Evolutionary conservation across 2,113 vertebrate genomes (phyloP).

Genomic region (Neogale vison): DNA sequence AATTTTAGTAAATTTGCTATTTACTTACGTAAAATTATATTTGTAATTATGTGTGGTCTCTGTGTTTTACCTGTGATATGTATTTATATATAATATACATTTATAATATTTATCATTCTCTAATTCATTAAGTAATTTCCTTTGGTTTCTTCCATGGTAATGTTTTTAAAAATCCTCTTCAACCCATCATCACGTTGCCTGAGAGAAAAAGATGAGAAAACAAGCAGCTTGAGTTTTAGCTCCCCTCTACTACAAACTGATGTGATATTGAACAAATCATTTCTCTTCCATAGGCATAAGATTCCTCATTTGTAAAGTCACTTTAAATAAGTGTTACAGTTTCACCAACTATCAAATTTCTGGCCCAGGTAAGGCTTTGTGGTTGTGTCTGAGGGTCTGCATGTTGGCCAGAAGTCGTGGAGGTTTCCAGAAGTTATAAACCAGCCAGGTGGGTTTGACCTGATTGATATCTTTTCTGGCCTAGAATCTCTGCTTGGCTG

Average conservation of each 20-base stretch:
- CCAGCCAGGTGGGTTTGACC: not conserved
- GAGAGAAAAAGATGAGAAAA: not conserved
- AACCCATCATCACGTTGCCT: not conserved
- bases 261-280: not conserved
- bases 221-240: not conserved
- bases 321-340: not conserved
- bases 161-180: not conserved
- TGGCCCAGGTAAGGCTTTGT: not conserved
- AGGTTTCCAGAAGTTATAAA: not conserved
- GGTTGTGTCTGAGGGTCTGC: not conserved
- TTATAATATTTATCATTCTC: not conserved
- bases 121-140: not conserved
- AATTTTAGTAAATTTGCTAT: not conserved
- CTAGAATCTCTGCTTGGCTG: not conserved
- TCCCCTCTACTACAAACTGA: not conserved
- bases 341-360: not conserved
- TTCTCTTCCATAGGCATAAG: not conserved
- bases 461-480: not conserved
- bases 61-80: not conserved
- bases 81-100: not conserved
- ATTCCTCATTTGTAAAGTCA: not conserved
- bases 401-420: not conserved
- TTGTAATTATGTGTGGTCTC: not conserved
- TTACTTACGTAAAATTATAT: not conserved
- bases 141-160: not conserved